Base-by-base conservation (phyloP, 2,888 invertebrate species). In the Yponomeuta malinellus region DNA sequence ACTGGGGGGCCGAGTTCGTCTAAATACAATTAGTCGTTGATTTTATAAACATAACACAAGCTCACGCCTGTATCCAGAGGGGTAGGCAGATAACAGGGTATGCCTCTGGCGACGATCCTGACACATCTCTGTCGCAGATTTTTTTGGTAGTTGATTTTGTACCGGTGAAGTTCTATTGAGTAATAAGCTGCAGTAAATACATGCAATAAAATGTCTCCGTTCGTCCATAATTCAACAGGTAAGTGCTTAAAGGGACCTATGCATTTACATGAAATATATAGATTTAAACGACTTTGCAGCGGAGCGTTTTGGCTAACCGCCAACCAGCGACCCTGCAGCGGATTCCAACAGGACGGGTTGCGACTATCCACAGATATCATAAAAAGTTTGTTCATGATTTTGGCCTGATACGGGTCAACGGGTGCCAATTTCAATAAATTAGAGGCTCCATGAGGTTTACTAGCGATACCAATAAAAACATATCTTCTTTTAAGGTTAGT, bases 171-270 rank as follows among this genome's bases (percentile, higher is more conserved):
- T 64, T 64, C 31, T 15, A 1, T 59, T 3, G 12, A 59, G 52
- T 59, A 15, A 59, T 15, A 52, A 59, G 15, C 12, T 5, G 52
- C 52, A 52, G 29, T 52, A 68, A 68, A 52, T 59, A 52, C 48
- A 52, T 23, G 52, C 52, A 68, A 77, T 78, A 77, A 78, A 75
- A 74, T 74, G 74, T 73, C 72, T 72, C 70, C 71, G 75, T 71
- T 72, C 73, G 83, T 84, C 75, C 81, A 85, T 85, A 81, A 86
- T 85, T 86, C 86, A 87, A 86, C 85, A 86, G 85, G 85, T 86
- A 82, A 80, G 77, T 77, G 79, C 77, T 79, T 77, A 78, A 79
- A 75, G 78, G 77, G 76, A 75, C 15, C 52, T 59, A 59, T 59
- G 78, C 72, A 73, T 73, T 76, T 76, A 77, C 77, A 75, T 76